Conservation (phyloP, 1,140 invertebrate genomes). For the Nephila pilipes region DNA sequence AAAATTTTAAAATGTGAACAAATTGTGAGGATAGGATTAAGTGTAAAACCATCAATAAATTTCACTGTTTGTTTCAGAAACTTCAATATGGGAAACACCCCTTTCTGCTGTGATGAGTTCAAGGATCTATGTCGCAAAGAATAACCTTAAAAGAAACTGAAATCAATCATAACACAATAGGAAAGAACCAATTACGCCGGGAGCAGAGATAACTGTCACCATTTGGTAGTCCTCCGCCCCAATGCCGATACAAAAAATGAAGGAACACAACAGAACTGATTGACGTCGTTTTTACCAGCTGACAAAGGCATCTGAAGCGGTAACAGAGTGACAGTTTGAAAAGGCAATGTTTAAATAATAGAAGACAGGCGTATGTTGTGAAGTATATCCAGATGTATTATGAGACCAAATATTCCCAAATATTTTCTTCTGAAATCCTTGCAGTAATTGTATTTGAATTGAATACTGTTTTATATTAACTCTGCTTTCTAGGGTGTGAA, state of each 20-base stretch:
- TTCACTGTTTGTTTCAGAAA: too few relatives aligned
- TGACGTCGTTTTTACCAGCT: slow-evolving; percentile 8
- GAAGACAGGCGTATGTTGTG: slow-evolving; percentile 14
- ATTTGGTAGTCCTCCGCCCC: slow-evolving; percentile 4
- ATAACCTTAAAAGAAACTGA: slow-evolving; percentile 26
- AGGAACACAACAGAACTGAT: slow-evolving; percentile 22
- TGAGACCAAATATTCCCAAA: slow-evolving; percentile 6
- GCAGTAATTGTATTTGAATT: too few relatives aligned
- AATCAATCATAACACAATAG: slow-evolving; percentile 54
- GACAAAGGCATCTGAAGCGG: slow-evolving; percentile 9
- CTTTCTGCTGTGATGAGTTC: background rate
- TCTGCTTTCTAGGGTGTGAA: too few relatives aligned
- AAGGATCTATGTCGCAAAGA: slow-evolving; percentile 48
- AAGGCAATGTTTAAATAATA: slow-evolving; percentile 32
- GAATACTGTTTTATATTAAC: too few relatives aligned
- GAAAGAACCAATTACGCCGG: slow-evolving; percentile 33
- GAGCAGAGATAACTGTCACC: slow-evolving; percentile 40
- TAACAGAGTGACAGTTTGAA: slow-evolving; percentile 5
- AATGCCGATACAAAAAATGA: slow-evolving; percentile 10
- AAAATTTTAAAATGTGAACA: too few relatives aligned
- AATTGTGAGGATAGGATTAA: too few relatives aligned
- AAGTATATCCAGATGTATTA: background rate
- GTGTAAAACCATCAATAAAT: too few relatives aligned
- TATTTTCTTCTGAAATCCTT: background rate
- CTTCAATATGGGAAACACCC: background rate